Evolutionary conservation across 2,113 vertebrate species (phyloP), one percentile per base, ranked within the genome.

Genomic region (Mirza zaza): DNA sequence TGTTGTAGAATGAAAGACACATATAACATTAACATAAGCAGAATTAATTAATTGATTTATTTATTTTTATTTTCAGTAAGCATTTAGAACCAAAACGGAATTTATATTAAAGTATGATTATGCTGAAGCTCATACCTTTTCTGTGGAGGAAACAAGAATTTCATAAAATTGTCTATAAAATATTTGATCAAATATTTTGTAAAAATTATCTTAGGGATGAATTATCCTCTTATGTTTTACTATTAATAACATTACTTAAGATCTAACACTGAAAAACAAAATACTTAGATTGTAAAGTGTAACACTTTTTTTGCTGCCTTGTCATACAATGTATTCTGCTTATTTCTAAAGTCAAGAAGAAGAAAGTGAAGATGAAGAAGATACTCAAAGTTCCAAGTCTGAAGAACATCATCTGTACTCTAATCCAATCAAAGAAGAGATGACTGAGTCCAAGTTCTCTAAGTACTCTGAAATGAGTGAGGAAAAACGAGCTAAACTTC

Each of bases 401-500:
- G 99, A 99, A 87, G 99, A 99, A 6, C 99, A 99, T 75, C 99
- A 99, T 89, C 98, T 99, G 92, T 99, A 99, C 96, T 99, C 98
- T 91, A 99, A 99, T 97, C 99, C 99, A 57, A 98, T 99, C 87
- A 99, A 98, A 98, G 99, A 99, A 45, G 99, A 99, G 92, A 98
- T 99, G 95, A 95, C 99, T 0, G 99, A 99, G 86, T 98, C 98
- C 13, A 99, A 99, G 92, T 98, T 98, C 18, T 98, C 98, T 2
- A 99, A 99, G 88, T 99, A 99, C 34, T 99, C 99, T 14, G 99
- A 99, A 98, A 99, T 99, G 99, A 99, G 99, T 85, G 99, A 99
- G 97, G 99, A 99, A 96, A 99, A 99, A 95, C 99, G 99, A 95
- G 99, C 99, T 88, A 99, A 99, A 95, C 99, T 99, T 71, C 97